Base-by-base conservation (phyloP, 2,113 vertebrate genomes). In the Xenus cinereus region DNA sequence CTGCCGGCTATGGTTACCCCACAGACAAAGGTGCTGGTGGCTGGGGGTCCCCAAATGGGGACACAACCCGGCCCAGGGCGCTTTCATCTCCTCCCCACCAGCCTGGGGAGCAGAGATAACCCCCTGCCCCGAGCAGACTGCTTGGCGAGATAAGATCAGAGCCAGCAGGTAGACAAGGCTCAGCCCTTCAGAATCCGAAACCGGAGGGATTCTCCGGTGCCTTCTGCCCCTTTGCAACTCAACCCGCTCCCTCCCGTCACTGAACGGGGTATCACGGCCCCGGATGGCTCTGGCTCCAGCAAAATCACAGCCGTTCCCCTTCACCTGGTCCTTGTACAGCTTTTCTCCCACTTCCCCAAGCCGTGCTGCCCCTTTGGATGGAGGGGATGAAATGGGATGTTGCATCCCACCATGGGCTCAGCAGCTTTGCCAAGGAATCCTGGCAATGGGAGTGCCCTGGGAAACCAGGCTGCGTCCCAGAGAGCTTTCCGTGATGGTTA, bases 331-430 rank as follows among this genome's bases (percentile, higher is more conserved):
- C 28, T n/a, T 5, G 53, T 9, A 3, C 14, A 20, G 59, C 60
- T 91, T 50, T 32, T 32, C 45, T 37, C 1, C 1, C 4, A 6
- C 24, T 41, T 16, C 41, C 39, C 50, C 35, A 22, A 14, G n/a
- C 62, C 2, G 0, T 7, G 45, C 64, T 45, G 27, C 46, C 21
- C 32, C 17, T 69, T 10, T 11, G 41, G 35, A 9, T 12, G 11
- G 2, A 4, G 41, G 68, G 57, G n/a, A 9, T 3, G 6, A 3
- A 7, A 10, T 0, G 26, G 46, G 81, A 62, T 5, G 0, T 59
- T 8, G 5, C n/a, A 7, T 13, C 71, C 85, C 3, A 0, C 19
- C 3, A 2, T 2, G 46, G 69, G 21, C 22, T 43, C 50, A 1
- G 45, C 1, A 8, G 17, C 32, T 85, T 67, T 59, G 71, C 39